Evolutionary conservation across 2,113 vertebrate species (phyloP), one percentile per base, ranked within the genome.

Genomic region (Abramis brama): DNA sequence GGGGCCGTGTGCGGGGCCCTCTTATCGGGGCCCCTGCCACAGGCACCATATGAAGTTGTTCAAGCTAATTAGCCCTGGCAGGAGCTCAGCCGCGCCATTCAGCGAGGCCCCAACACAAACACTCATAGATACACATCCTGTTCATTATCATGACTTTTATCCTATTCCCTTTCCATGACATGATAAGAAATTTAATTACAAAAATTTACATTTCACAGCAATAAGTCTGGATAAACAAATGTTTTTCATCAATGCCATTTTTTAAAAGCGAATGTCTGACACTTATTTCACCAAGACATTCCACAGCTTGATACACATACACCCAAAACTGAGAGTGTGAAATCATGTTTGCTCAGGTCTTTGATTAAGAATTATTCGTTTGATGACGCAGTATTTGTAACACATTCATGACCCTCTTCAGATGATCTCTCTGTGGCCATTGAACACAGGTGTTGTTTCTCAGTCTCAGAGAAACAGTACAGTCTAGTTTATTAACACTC

Each of bases 31-130:
- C 93, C 92, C 92, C 96, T 96, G 96, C 96, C 94, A 93, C 95
- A 96, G 95, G 95, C 94, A 93, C 95, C 94, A 94, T 96, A 97
- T 97, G 96, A 98, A 98, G 97, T 97, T 97, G 96, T 98, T 97
- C 95, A 96, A 96, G 95, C 96, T 98, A 97, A 98, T 98, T 98
- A 97, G 95, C 95, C 93, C 91, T 95, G 96, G 96, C 96, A 97
- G 95, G 96, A 97, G 94, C 62, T 55, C 19, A 66, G 76, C 55
- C 68, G 47, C 82, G 70, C 84, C 87, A 73, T 88, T 83, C 52
- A 87, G 79, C 36, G 36, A 55, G 77, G 68, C 60, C 36, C 50
- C 36, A 70, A 76, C 74, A 79, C 59, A 70, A 57, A 76, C 55
- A 70, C 83, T 73, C 57, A 33, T 81, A 79, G 36, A 75, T n/a